phyloP scores from a whole-genome alignment of 2,888 invertebrate species.

The Odiellus spinosus region DNA sequence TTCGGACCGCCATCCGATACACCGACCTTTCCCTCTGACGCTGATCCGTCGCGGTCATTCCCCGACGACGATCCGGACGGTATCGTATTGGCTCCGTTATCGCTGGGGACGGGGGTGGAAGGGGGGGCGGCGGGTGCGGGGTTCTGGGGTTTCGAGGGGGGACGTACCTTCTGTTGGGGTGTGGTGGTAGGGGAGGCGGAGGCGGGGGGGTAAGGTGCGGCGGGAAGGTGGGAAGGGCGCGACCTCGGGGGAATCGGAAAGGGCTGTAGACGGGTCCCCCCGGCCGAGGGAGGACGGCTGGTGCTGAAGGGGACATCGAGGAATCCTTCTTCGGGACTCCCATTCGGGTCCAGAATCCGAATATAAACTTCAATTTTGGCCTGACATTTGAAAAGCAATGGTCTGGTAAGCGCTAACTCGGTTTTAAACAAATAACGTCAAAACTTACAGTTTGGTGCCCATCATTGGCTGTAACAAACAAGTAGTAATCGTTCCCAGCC shows the following conservation, averaged over 20 bases:
- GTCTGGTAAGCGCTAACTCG: no score
- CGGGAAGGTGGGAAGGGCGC: constrained; percentile 6
- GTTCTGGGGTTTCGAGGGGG: background rate
- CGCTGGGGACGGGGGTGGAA: background rate
- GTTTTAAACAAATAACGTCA: no score
- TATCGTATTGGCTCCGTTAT: background rate
- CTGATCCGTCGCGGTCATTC: no score
- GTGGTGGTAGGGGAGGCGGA: constrained; percentile 1
- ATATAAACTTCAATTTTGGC: constrained; percentile 20
- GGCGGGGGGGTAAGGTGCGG: constrained; percentile 9
- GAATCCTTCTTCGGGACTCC: constrained; percentile 1
- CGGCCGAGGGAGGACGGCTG: constrained; percentile 6
- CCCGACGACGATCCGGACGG: background rate
- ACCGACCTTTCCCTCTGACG: no score
- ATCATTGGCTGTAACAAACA: constrained; percentile 51
- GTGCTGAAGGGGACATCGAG: constrained; percentile 11
- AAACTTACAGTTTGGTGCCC: constrained; percentile 35
- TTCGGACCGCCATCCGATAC: background rate
- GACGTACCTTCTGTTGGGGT: background rate
- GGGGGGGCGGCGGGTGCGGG: constrained; percentile 4
- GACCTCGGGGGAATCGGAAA: constrained; percentile 2
- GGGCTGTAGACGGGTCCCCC: background rate
- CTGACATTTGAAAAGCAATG: constrained; percentile 19
- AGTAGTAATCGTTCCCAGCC: constrained; percentile 47
- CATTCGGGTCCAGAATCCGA: constrained; percentile 22